Conservation (phyloP, 2,113 vertebrate genomes). For the Brienomyrus longianalis region DNA sequence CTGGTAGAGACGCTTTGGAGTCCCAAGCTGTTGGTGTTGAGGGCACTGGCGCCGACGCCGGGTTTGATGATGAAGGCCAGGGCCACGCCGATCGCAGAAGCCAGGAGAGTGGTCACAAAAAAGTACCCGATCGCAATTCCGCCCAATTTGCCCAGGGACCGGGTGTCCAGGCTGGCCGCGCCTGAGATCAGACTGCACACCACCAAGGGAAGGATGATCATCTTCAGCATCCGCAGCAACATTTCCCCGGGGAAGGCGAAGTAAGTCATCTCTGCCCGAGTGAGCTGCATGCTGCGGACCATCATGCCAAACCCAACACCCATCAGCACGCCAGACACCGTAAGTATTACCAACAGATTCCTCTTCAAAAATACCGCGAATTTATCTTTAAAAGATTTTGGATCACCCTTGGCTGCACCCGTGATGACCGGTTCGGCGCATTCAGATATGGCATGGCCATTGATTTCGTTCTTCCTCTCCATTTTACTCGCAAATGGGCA, state of each 20-base stretch:
- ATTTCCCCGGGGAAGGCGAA: conserved; percentile 93
- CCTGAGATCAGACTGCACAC: conserved; percentile 91
- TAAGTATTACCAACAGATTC: conserved; percentile 79
- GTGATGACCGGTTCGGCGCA: conserved; percentile 30
- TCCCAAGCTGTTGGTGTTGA: conserved; percentile 68
- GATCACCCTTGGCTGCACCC: conserved; percentile 18
- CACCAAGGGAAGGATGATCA: conserved; percentile 92
- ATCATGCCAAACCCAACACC: conserved; percentile 77
- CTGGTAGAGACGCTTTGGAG: conserved; percentile 56
- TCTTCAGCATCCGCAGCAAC: conserved; percentile 92
- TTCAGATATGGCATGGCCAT: conserved; percentile 52
- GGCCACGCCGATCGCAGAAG: conserved; percentile 77
- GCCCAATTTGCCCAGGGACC: conserved; percentile 85
- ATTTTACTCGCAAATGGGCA: conserved; percentile 20
- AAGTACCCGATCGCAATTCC: conserved; percentile 88
- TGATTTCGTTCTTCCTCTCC: conserved; percentile 59
- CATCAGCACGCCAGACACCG: conserved; percentile 80
- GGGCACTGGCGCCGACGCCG: conserved; percentile 71
- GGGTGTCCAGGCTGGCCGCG: conserved; percentile 87
- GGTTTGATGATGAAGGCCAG: conserved; percentile 84
- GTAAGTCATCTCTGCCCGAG: conserved; percentile 68
- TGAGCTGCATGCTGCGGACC: conserved; percentile 64
- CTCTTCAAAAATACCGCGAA: conserved; percentile 57
- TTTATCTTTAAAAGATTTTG: conserved; percentile 36
- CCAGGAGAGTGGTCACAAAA: conserved; percentile 81